Evolutionary conservation across 2,888 invertebrate genomes (phyloP), one percentile per base, ranked within the genome.

Genomic region (Catotricha subobsoleta): DNA sequence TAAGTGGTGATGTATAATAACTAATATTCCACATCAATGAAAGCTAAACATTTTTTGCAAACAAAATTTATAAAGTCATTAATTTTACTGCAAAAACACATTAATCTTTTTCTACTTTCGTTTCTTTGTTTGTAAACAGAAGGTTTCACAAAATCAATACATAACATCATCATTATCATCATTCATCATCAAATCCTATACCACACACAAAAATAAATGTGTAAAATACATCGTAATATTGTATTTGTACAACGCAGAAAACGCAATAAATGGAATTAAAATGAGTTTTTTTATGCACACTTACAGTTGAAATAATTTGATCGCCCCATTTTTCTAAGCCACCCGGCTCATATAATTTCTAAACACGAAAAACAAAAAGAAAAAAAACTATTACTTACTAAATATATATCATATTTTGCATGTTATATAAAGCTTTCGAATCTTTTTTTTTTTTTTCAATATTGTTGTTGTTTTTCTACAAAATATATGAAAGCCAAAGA

Each of bases 301-400:
- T 48, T 51, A 60, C 60, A 48, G 60, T 59, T 47, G 71, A 67
- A 27, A 84, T 69, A 18, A 82, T 64, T 57, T 74, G 74, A 52
- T 84, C 79, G 25, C 80, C 76, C 69, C 74, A 75, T 62, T 70
- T 73, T 59, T 86, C 86, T 43, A 75, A 55, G 30, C 64, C 65
- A 41, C 68, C 66, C n/a, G 80, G 72, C 52, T 76, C 69, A 52
- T 86, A 84, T 46, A 73, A 55, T 49, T 67, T 71, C 75, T 76
- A 45, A 53, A 48, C 64, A 27, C 12, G 21, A 36, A 9, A 31
- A 23, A 36, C n/a, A 34, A 13, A 12, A 19, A 16, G 12, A 39
- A 30, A 43, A 37, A 39, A 21, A 31, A 39, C 6, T n/a, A n/a
- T n/a, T n/a, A n/a, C n/a, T n/a, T 13, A 19, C 13, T 19, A 19